Base-by-base conservation (phyloP, 2,113 vertebrate genomes). In the Centropus bengalensis region DNA sequence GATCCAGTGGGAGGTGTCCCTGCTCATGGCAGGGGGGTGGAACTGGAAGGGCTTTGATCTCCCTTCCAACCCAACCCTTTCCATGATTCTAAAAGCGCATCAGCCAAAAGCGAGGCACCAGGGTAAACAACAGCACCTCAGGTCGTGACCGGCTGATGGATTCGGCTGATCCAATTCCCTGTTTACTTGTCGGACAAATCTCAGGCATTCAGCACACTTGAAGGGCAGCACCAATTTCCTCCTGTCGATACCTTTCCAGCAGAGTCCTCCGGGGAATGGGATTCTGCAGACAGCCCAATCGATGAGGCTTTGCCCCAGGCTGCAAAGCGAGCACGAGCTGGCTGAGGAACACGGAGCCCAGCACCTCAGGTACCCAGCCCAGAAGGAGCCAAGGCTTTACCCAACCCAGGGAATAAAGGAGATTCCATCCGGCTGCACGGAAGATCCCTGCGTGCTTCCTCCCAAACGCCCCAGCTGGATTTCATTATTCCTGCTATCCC, bases 281-380 rank as follows among this genome's bases (percentile, higher is more conserved):
- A 26, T 58, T 33, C 14, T 14, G 20, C 89, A 91, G 87, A 45
- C 60, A 18, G 51, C 17, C 30, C 1, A 79, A 73, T 91, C 75
- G 4, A 85, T 91, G 5, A 0, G 8, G 36, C 12, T 69, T 52
- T 60, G 75, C 56, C 82, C 64, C 78, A 36, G 69, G 58, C 28
- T 64, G 87, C 87, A 81, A 86, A 80, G 84, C 55, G 66, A 93
- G 76, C 83, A 54, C 24, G 87, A 88, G 58, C 75, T 32, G 90
- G 45, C 8, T 22, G 18, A 90, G 91, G 87, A 94, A 93, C 58
- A 24, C 18, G 27, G 69, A 66, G 66, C 36, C 26, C 21, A 74
- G 62, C 36, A 44, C 16, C 70, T 22, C 89, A 54, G 75, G 67
- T 5, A 4, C 76, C 44, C 23, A 8, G 68, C 21, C 60, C 68